Evolutionary conservation across 2,888 invertebrate species (phyloP).

Genomic region (Gymnoscelis rufifasciata): DNA sequence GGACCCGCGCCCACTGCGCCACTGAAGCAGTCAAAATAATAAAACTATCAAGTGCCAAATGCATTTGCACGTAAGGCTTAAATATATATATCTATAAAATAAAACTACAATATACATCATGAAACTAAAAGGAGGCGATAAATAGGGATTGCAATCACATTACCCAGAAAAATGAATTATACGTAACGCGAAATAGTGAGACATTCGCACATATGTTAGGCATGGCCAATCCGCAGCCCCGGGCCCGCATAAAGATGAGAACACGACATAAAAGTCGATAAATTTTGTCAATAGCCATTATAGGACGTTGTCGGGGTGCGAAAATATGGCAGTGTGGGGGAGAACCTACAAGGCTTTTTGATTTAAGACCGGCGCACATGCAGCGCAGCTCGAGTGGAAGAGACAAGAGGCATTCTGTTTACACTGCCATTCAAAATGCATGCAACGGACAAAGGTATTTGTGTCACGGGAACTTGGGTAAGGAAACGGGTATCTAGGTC

Average conservation of each 20-base stretch:
- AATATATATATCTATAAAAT: too few relatives aligned
- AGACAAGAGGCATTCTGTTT: constrained; percentile 26
- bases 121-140: too few relatives aligned
- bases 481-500: constrained; percentile 22
- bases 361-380: constrained; percentile 53
- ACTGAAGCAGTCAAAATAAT: too few relatives aligned
- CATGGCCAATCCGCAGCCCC: constrained; percentile 52
- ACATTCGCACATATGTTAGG: constrained; percentile 49
- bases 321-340: constrained; percentile 71
- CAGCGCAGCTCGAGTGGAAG: constrained; percentile 29
- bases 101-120: too few relatives aligned
- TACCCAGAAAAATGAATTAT: constrained; percentile 47
- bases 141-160: constrained; percentile 40
- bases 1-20: too few relatives aligned
- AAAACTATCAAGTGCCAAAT: too few relatives aligned
- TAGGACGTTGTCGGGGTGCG: constrained; percentile 71
- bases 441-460: constrained; percentile 29
- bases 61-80: too few relatives aligned
- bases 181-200: constrained; percentile 40
- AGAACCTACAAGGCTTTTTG: constrained; percentile 67
- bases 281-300: constrained; percentile 77
- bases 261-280: constrained; percentile 74
- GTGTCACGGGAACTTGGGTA: constrained; percentile 28
- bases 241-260: constrained; percentile 68
- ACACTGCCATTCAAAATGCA: constrained; percentile 26